Percentiles rank a stretch among this genome's conserved stretches.
phyloP scores from a whole-genome alignment of 2,888 invertebrate genomes.

The Saturnia japonica region DNA sequence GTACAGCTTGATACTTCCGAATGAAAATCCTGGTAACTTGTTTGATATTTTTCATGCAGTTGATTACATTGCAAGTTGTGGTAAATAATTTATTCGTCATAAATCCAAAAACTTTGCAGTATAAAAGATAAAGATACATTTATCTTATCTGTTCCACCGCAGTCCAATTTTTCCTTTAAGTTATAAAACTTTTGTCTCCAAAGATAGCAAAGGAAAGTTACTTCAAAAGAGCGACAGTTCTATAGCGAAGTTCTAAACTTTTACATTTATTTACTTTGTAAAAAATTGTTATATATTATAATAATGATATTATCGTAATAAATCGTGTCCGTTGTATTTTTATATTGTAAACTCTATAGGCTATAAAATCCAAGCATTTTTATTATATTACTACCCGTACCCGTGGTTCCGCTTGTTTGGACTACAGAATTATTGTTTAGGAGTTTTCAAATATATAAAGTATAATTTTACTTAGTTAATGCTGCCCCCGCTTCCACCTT shows the following conservation, averaged over 20 bases:
- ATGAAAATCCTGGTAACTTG: background rate
- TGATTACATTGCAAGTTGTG: background rate
- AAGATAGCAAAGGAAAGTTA: conserved; percentile 7
- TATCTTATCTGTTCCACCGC: background rate
- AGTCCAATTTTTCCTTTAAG: background rate
- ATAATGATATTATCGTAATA: too few species aligned
- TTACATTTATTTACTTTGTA: background rate
- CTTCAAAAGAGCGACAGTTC: background rate
- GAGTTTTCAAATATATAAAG: too few species aligned
- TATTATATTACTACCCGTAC: background rate
- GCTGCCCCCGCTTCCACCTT: too few species aligned
- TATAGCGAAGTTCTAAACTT: background rate
- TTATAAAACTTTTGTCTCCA: conserved; percentile 11
- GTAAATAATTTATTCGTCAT: background rate
- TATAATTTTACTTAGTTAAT: too few species aligned
- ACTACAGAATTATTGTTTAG: too few species aligned
- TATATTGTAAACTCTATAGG: background rate
- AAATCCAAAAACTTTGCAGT: background rate
- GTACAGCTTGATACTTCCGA: too few species aligned
- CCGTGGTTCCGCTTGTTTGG: background rate
- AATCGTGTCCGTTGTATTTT: background rate
- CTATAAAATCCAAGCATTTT: too few species aligned
- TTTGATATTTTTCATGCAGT: background rate
- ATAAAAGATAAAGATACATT: background rate
- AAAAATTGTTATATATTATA: background rate